Conservation (phyloP, 53 echinoderm and acorn worm genomes). For the Antedon mediterranea region DNA sequence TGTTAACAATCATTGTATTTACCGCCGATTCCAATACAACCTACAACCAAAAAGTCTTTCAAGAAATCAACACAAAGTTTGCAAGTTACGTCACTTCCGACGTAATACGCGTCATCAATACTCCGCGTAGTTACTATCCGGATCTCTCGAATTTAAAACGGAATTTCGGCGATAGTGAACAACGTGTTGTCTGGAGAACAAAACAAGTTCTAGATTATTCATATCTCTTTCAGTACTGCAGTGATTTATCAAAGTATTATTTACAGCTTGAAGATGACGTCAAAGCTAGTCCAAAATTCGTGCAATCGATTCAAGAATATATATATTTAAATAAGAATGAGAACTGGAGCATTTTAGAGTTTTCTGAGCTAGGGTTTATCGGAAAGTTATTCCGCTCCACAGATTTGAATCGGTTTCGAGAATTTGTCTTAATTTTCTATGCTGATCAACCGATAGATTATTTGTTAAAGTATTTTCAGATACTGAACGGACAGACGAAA, state of each 20-base stretch:
- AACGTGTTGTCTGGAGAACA: slow-evolving; percentile 62
- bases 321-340: slow-evolving; percentile 29
- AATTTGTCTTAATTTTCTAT: slow-evolving; percentile 74
- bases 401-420: slow-evolving; percentile 46
- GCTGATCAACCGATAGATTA: slow-evolving; percentile 82
- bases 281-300: slow-evolving; percentile 42
- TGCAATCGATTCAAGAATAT: slow-evolving; percentile 50
- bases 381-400: slow-evolving; percentile 64
- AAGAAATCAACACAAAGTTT: slow-evolving; percentile 4
- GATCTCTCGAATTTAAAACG: slow-evolving; percentile 48
- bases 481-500: slow-evolving; percentile 52
- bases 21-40: slow-evolving; percentile 51
- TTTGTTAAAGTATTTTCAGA: slow-evolving; percentile 53
- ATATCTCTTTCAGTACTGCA: slow-evolving; percentile 66
- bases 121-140: slow-evolving; percentile 55
- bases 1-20: slow-evolving; percentile 44
- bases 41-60: not conserved
- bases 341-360: slow-evolving; percentile 61
- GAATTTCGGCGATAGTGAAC: slow-evolving; percentile 58
- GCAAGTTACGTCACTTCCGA: slow-evolving; percentile 41
- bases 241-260: slow-evolving; percentile 57
- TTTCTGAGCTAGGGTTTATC: slow-evolving; percentile 76
- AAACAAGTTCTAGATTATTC: slow-evolving; percentile 83
- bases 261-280: slow-evolving; percentile 91
- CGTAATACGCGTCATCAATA: slow-evolving; percentile 63